Evolutionary conservation across 2,113 vertebrate species (phyloP), one percentile per base, ranked within the genome.

Genomic region (Channa maculata): DNA sequence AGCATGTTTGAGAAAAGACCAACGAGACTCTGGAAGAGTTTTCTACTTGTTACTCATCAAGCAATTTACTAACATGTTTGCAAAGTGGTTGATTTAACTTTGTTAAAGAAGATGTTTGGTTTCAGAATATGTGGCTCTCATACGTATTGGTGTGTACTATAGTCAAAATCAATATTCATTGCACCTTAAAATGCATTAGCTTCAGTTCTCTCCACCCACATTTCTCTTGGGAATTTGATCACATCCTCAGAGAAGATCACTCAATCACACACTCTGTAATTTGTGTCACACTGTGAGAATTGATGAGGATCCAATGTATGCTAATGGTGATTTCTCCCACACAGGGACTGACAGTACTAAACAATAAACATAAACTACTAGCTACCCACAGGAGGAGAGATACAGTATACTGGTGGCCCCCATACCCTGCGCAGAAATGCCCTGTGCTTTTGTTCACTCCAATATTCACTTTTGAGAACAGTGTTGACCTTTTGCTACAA

Each of bases 291-390:
- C 65, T 84, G 71, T 24, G 75, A 76, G n/a, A 84, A 87, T 65
- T 77, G 72, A 87, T 83, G 69, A 74, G 53, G 33, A 72, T 67
- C 57, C 49, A 49, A 46, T 75, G 46, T 83, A 75, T 87, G 82
- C 66, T 88, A 88, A 89, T 90, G 82, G 60, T 70, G 58, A 77
- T 65, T 82, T 71, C 48, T 61, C 55, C 67, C 72, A 77, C 57
- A 66, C 58, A 39, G 77, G 50, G 62, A 44, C 44, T 15, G 63
- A 33, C 69, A 79, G 48, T 54, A 69, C 58, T 67, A 74, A 84
- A 71, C 69, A 75, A 86, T 84, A 71, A 79, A 68, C 70, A 78
- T 80, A 70, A 87, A 84, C 69, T 63, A 59, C 41, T 38, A 62
- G 55, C 77, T 73, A 54, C 43, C 70, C 79, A 63, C 75, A 53